These are phyloP conservation scores for Lasioglossum albipes DNA, from an alignment of 1,140 invertebrate genomes.

Conservation along the genomic window DNA sequence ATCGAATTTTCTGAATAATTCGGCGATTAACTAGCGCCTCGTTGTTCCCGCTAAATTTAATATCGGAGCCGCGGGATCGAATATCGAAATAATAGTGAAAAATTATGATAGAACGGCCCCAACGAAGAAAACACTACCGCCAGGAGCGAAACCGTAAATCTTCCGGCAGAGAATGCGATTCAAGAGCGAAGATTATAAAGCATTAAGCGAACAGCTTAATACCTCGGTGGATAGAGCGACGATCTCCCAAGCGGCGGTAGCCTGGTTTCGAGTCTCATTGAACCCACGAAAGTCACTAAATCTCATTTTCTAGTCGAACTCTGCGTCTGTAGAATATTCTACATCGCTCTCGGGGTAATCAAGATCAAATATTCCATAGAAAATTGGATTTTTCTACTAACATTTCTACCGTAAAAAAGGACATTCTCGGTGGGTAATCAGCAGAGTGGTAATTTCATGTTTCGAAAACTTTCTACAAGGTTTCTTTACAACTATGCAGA, in stretches of 20 bases:
- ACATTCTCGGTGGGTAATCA: too few relatives aligned
- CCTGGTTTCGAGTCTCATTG: background rate
- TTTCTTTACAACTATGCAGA: too few relatives aligned
- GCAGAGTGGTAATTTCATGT: too few relatives aligned
- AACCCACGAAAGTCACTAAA: background rate
- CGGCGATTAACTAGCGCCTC: background rate
- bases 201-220: background rate
- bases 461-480: too few relatives aligned
- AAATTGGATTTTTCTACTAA: background rate
- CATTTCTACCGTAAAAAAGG: background rate
- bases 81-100: background rate
- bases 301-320: background rate
- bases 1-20: conserved; percentile 39
- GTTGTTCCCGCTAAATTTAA: background rate
- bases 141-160: too few relatives aligned
- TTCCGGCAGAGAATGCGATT: background rate
- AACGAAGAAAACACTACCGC: too few relatives aligned
- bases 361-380: background rate
- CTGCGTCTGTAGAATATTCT: too few relatives aligned
- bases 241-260: background rate
- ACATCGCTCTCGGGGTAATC: too few relatives aligned
- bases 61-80: background rate
- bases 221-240: background rate
- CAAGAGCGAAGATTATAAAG: background rate
- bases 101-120: background rate